Evolutionary conservation across 2,113 vertebrate species (phyloP), one percentile per base, ranked within the genome.

Genomic region (Microtus oregoni): DNA sequence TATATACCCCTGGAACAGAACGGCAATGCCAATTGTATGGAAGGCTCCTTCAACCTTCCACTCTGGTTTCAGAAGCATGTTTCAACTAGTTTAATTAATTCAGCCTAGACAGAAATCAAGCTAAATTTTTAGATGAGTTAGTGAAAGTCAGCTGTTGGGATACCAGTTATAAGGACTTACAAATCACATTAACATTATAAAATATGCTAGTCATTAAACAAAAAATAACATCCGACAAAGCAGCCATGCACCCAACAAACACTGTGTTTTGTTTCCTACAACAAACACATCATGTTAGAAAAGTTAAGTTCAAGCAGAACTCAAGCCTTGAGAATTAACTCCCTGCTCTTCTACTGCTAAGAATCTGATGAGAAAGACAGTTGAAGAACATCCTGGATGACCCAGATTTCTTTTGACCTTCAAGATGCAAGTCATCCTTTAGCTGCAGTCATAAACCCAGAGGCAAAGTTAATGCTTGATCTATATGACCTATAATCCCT

Each of bases 351-450:
- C 90, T 68, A 76, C 44, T 94, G 44, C 63, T 90, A 76, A 67
- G 17, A 83, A 30, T 93, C 52, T 58, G 70, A 91, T 50, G 38
- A 76, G 41, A 38, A 95, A 89, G 92, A 81, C 26, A 79, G 83
- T 68, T 92, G 24, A 96, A 58, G 81, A 93, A 83, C 63, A 94
- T 72, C 88, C 81, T 93, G 89, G 82, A 95, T 96, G 92, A 94
- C 77, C 87, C 92, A 94, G 94, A 95, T 95, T 96, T 96, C 85
- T 83, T 96, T 94, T 94, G 94, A 91, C 77, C 86, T 96, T 96
- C 86, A 94, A 93, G 76, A 93, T 78, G 91, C 81, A 97, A 96
- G 73, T 96, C 86, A 96, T 86, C 12, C 47, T 52, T 89, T 67
- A 89, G 92, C 85, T 22, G n/a, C 38, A 90, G 89, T 76, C 87